Evolutionary conservation across 2,888 invertebrate species (phyloP).

Genomic region (Lumbricus terrestris): DNA sequence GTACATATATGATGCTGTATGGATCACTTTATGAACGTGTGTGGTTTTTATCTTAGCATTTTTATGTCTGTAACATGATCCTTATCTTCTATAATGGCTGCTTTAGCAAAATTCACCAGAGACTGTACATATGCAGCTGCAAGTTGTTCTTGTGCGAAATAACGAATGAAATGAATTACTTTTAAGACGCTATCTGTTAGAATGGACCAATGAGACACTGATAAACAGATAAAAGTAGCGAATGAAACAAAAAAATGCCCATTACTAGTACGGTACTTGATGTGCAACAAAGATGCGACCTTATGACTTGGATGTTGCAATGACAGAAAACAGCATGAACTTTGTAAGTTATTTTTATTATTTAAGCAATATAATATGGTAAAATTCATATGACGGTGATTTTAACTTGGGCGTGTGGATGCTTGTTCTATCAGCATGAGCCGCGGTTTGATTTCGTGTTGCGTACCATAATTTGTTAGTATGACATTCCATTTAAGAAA

Average conservation of each 20-base stretch:
- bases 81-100: too few species aligned
- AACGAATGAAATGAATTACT: too few species aligned
- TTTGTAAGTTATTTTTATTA: not conserved
- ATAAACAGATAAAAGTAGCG: not conserved
- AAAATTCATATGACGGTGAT: not conserved
- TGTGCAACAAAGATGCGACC: not conserved
- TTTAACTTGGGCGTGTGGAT: not conserved
- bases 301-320: not conserved
- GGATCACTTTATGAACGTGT: not conserved
- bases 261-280: not conserved
- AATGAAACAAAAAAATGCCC: not conserved
- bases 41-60: too few species aligned
- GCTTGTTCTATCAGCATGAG: not conserved
- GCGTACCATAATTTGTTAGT: not conserved
- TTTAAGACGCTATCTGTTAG: too few species aligned
- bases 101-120: too few species aligned
- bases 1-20: not conserved
- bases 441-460: not conserved
- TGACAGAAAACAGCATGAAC: not conserved
- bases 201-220: not conserved
- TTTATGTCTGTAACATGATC: too few species aligned
- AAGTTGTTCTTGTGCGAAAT: too few species aligned
- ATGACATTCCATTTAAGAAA: not conserved
- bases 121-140: too few species aligned
- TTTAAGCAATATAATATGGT: not conserved